A percentile compares a stretch with the other conserved stretches of the same genome.
These are phyloP conservation scores for Salarias fasciatus DNA, from an alignment of 2,797 vertebrate genomes.

Conservation along the genomic window DNA sequence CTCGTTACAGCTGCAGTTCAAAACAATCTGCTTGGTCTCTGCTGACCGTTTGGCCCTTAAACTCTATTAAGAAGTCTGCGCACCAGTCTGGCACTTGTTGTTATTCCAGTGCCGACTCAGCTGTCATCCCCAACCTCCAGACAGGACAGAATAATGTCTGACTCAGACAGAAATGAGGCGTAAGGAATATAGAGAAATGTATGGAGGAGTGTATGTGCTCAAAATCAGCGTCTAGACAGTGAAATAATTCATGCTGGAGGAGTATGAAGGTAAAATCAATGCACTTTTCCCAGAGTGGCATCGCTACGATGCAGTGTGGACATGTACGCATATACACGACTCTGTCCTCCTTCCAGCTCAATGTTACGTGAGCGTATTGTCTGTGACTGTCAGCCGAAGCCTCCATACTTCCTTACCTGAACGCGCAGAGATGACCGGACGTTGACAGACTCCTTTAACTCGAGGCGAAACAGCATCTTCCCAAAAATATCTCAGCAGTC, in stretches of 20 bases:
- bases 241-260: slow-evolving; percentile 1
- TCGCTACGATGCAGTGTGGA: neutral
- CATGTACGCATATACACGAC: neutral
- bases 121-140: slow-evolving; percentile 14
- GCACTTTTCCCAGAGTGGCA: neutral
- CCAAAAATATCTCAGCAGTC: neutral
- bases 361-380: neutral
- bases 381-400: neutral
- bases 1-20: neutral
- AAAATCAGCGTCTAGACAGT: slow-evolving; percentile 30
- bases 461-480: neutral
- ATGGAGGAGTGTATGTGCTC: neutral
- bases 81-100: slow-evolving; percentile 15
- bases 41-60: neutral
- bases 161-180: slow-evolving; percentile 11
- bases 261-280: no score
- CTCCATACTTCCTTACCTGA: neutral
- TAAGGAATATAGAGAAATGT: neutral
- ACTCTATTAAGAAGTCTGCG: slow-evolving; percentile 12
- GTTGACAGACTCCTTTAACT: neutral
- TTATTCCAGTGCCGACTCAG: slow-evolving; percentile 23
- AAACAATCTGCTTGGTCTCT: neutral
- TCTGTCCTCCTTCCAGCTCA: neutral
- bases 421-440: neutral
- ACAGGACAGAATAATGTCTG: slow-evolving; percentile 8